These are phyloP conservation scores for Mesocricetus auratus DNA, from an alignment of 2,113 vertebrate species.

Conservation along the genomic window DNA sequence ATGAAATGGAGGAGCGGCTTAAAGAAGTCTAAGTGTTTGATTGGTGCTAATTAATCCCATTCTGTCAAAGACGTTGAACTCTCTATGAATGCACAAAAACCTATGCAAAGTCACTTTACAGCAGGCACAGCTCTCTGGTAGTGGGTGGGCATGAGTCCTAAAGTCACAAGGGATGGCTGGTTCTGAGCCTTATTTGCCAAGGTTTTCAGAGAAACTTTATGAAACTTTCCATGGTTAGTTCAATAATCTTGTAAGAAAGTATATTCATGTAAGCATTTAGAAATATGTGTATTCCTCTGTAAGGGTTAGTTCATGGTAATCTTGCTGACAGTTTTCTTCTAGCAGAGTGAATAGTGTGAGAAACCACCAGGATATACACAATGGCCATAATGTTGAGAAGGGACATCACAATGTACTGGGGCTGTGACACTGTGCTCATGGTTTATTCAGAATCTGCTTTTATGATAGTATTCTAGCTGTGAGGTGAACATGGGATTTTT, in stretches of 20 bases:
- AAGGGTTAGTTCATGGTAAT: background rate
- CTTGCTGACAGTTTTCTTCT: background rate
- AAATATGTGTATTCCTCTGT: background rate
- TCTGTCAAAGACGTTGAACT: background rate
- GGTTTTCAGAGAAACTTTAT: background rate
- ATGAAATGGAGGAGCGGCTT: background rate
- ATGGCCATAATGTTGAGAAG: background rate
- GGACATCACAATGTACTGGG: background rate
- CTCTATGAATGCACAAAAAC: too few relatives aligned
- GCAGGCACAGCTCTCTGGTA: rapidly evolving
- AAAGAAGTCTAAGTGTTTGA: background rate
- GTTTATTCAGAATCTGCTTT: background rate
- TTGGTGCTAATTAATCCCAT: background rate
- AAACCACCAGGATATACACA: background rate
- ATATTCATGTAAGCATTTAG: background rate
- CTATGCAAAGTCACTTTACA: background rate
- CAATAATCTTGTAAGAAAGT: background rate
- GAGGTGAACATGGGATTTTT: background rate
- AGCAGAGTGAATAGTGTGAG: background rate
- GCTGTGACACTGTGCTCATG: rapidly evolving
- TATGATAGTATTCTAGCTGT: background rate
- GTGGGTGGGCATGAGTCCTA: background rate
- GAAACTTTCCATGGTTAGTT: background rate
- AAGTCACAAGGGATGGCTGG: background rate
- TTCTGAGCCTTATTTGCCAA: background rate